phyloP scores from a whole-genome alignment of 2,113 vertebrate species.

The Puntigrus tetrazona region DNA sequence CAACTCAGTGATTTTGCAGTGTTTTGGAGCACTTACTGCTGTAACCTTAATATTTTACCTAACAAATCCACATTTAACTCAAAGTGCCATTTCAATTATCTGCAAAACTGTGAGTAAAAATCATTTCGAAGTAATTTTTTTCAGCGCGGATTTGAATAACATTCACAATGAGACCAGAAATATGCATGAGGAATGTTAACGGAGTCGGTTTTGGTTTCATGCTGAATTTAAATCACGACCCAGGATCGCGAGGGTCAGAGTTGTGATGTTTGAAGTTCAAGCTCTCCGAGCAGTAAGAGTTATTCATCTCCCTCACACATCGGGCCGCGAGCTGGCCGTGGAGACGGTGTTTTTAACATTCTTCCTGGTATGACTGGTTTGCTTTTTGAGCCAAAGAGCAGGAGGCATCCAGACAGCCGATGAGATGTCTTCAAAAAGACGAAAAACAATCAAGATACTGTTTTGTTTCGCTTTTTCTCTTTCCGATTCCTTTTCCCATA shows the following conservation, averaged over 20 bases:
- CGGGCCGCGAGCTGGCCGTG: background rate
- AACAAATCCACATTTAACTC: background rate
- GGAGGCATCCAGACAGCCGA: background rate
- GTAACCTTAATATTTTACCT: background rate
- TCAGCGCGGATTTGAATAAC: background rate
- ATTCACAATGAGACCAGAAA: background rate
- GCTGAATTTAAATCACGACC: background rate
- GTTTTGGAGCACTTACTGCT: background rate
- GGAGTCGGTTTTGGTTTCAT: background rate
- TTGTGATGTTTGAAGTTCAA: background rate
- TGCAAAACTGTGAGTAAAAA: background rate
- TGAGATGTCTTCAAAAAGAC: background rate
- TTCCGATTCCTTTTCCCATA: background rate
- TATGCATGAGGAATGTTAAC: background rate
- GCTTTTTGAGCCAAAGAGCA: background rate
- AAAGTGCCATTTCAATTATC: background rate
- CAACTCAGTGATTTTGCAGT: background rate
- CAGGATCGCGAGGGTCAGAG: background rate
- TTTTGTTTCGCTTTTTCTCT: conserved; percentile 18
- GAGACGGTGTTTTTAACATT: background rate
- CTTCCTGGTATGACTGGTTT: conserved; percentile 10
- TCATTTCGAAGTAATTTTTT: background rate
- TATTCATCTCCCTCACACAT: conserved; percentile 10
- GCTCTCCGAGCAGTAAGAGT: background rate
- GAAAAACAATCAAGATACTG: background rate